Conservation (phyloP, 2,888 invertebrate genomes). For the Xanthia icteritia region DNA sequence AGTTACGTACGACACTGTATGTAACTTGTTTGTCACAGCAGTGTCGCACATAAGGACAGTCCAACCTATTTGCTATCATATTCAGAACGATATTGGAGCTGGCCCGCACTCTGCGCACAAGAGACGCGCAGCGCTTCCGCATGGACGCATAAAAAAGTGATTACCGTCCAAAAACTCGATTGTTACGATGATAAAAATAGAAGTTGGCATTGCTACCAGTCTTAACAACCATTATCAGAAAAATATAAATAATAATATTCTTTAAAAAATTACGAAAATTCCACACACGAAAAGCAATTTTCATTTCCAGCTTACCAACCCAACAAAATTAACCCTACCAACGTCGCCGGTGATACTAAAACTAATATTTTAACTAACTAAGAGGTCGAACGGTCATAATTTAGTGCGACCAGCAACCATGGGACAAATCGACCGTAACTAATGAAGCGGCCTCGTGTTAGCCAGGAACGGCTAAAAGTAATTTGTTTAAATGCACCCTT, state of each 20-base stretch:
- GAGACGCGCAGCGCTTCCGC: no score
- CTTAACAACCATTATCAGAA: neutral
- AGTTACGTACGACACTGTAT: no score
- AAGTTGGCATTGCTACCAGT: neutral
- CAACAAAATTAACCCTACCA: conserved; percentile 65
- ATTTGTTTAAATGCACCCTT: conserved; percentile 65
- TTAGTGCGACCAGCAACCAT: conserved; percentile 78
- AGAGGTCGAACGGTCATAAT: conserved; percentile 78
- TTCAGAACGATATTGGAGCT: no score
- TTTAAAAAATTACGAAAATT: neutral
- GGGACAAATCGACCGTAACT: conserved; percentile 84
- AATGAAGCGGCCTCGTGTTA: conserved; percentile 73
- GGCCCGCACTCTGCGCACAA: no score
- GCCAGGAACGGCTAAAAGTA: conserved; percentile 49
- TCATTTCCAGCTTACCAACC: neutral
- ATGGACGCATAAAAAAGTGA: no score
- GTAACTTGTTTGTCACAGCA: no score
- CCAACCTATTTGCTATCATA: no score
- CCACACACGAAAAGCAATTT: neutral
- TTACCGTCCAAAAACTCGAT: neutral
- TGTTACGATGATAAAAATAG: neutral
- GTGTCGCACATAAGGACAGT: no score
- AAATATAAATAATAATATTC: no score
- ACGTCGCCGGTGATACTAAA: conserved; percentile 72
- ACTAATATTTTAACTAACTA: conserved; percentile 83